A percentile compares a stretch with the other conserved stretches of the same genome.
Evolutionary conservation across 2,888 invertebrate species (phyloP).

Genomic region (Sphaerophoria rueppellii): DNA sequence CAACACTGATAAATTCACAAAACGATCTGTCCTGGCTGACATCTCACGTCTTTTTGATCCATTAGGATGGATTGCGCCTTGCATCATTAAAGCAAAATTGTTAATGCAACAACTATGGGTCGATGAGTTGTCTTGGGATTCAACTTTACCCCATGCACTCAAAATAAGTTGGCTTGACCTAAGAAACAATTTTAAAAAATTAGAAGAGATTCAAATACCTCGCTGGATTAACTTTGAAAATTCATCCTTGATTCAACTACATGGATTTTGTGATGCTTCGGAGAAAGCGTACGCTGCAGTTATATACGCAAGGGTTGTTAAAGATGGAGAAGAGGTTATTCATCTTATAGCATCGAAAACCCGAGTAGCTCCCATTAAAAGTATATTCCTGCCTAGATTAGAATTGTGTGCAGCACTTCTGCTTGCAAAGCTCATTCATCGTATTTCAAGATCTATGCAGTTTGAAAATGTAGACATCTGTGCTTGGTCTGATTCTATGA

Average conservation of each 20-base stretch:
- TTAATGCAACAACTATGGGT: slow-evolving; percentile 28
- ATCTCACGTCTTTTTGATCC: slow-evolving; percentile 51
- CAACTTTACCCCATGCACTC: slow-evolving; percentile 7
- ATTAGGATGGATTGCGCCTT: slow-evolving; percentile 49
- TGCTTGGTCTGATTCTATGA: slow-evolving; percentile 19
- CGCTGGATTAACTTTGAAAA: slow-evolving; percentile 16
- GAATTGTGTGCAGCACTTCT: slow-evolving; percentile 26
- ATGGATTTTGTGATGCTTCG: slow-evolving; percentile 10
- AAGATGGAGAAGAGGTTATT: neutral
- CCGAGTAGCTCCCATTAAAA: slow-evolving; percentile 16
- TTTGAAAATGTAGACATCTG: neutral
- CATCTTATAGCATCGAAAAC: slow-evolving; percentile 17
- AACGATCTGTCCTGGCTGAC: slow-evolving; percentile 29
- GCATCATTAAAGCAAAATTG: slow-evolving; percentile 31
- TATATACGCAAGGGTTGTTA: neutral
- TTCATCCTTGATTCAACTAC: neutral
- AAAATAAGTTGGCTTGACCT: neutral
- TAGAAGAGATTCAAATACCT: slow-evolving; percentile 16
- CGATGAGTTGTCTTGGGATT: slow-evolving; percentile 19
- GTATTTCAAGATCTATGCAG: neutral
- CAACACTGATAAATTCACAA: slow-evolving; percentile 5
- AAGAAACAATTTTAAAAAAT: neutral
- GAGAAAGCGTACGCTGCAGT: neutral
- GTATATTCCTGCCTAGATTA: slow-evolving; percentile 16
- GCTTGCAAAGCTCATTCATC: slow-evolving; percentile 10